A percentile compares a stretch with the other conserved stretches of the same genome.
These are phyloP conservation scores for Tortricodes alternella DNA, from an alignment of 2,888 invertebrate species.

Conservation along the genomic window DNA sequence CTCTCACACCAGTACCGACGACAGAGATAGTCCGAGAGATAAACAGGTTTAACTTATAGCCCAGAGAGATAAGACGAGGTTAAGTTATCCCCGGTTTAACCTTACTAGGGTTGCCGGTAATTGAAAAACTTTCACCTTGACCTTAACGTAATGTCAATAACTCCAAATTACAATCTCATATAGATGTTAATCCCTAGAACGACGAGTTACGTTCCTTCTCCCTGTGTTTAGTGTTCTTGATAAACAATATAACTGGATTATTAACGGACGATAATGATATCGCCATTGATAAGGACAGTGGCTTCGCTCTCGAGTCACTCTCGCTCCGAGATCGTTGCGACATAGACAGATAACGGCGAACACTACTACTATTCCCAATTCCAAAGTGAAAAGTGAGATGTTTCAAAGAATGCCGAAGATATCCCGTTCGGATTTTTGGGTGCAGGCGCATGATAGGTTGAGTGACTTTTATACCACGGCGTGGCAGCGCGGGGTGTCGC, in stretches of 20 bases:
- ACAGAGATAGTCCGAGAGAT: no score
- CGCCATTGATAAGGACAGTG: neutral
- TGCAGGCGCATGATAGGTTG: conserved; percentile 24
- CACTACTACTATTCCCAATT: neutral
- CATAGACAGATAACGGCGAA: neutral
- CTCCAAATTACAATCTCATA: no score
- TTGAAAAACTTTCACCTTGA: no score
- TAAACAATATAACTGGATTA: neutral
- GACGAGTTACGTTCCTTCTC: neutral
- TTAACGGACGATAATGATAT: conserved; percentile 1
- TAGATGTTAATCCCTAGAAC: neutral
- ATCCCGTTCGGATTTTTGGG: conserved; percentile 29
- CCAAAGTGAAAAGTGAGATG: neutral
- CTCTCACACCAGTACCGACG: no score
- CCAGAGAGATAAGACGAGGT: no score
- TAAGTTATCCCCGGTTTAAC: no score
- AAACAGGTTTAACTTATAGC: no score
- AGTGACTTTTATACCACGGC: conserved; percentile 34
- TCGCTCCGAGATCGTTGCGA: conserved; percentile 5
- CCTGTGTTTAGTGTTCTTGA: neutral
- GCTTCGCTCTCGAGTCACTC: conserved; percentile 6
- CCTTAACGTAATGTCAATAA: no score
- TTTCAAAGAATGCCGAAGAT: conserved; percentile 2
- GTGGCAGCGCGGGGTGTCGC: conserved; percentile 33
- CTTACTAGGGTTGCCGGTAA: no score